Base-by-base conservation (phyloP, 53 echinoderm and acorn worm species). In the Luidia sarsii region DNA sequence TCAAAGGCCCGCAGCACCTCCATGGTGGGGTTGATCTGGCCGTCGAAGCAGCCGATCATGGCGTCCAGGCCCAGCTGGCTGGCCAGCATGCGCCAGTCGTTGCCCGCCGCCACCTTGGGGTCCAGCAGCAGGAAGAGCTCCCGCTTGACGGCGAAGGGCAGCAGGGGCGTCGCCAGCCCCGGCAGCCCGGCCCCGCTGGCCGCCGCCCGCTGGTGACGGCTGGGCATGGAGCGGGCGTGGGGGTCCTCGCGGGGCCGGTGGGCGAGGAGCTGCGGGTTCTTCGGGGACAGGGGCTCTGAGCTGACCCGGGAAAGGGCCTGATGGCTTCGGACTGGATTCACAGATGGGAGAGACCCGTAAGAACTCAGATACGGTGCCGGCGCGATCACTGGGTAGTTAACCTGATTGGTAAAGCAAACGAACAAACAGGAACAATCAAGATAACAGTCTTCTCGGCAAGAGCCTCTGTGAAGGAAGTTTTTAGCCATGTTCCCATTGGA, bases 31-130 rank as follows among this genome's bases (percentile, higher is more conserved):
- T 84, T 89, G 30, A 85, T 79, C 37, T 84, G 79, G 16, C 20
- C 50, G 7, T 59, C 70, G 15, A 89, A 60, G 71, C 59, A 79
- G 46, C 67, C 69, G 19, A 89, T 68, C 39, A 66, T 84, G 41
- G 49, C 70, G 23, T 82, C 87, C 25, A 87, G 56, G 8, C 91
- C 91, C 32, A 92, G 79, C 25, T 85, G 73, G 56, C 77, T 66
- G 28, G 92, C 92, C n/a, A 92, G 55, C 53, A 85, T 80, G 31
- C 89, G 70, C 92, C 92, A 92, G 70, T 92, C 88, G 32, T 81
- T 88, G 11, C 88, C 92, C 2, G 63, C 33, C 0, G 68, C 27
- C 18, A 59, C 39, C 41, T 48, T 39, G 4, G 43, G 10, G 57
- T 92, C 92, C 32, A 92, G 48, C 4, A 68, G 52, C 1, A 67